Evolutionary conservation across 2,888 invertebrate genomes (phyloP).

Genomic region (Calameuta idolon): DNA sequence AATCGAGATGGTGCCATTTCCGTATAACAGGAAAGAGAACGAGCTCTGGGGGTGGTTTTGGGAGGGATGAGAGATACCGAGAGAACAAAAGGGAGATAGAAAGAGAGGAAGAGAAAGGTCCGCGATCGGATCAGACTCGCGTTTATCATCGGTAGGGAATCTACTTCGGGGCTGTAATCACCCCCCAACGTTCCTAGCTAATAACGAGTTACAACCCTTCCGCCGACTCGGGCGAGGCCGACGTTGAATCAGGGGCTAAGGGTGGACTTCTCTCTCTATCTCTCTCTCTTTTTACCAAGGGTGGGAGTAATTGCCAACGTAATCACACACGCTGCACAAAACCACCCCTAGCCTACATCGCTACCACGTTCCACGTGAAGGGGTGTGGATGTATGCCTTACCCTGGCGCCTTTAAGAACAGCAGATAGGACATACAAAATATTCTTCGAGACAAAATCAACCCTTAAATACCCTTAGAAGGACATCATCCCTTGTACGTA

Average conservation of each 20-base stretch:
- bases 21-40: conserved; percentile 8
- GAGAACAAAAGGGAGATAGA: background rate
- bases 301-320: conserved; percentile 63
- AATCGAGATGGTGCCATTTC: conserved; percentile 38
- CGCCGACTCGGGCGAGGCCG: conserved; percentile 39
- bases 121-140: conserved; percentile 52
- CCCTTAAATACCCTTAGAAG: background rate
- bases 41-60: background rate
- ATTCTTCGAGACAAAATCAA: background rate
- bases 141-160: conserved; percentile 60
- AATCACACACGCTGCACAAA: conserved; percentile 61
- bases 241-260: conserved; percentile 3
- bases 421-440: conserved; percentile 36
- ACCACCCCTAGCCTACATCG: conserved; percentile 34
- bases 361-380: conserved; percentile 22
- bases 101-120: conserved; percentile 12
- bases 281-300: conserved; percentile 14
- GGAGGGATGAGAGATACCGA: conserved; percentile 9
- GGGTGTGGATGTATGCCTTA: conserved; percentile 44
- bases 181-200: conserved; percentile 51
- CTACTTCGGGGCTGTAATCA: conserved; percentile 60
- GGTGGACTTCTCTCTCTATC: conserved; percentile 7
- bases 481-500: background rate
- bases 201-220: conserved; percentile 64
- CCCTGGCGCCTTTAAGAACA: conserved; percentile 43